Evolutionary conservation across 2,888 invertebrate genomes (phyloP), one percentile per base, ranked within the genome.

Genomic region (Piscicola geometra): DNA sequence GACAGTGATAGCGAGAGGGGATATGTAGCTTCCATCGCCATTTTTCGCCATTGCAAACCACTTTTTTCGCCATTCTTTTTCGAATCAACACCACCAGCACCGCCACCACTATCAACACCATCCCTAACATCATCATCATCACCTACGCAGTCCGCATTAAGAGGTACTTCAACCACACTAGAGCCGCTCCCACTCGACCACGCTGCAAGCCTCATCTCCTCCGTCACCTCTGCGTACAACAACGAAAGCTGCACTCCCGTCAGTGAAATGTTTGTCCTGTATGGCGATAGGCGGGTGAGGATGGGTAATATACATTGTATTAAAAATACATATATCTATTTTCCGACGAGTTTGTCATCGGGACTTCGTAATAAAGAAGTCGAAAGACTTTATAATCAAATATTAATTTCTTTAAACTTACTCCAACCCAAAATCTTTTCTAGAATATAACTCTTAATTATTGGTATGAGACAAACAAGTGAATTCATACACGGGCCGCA

Each of bases 221-320:
- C 64, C 0, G 73, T 73, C 32, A 73, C 73, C 36, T 73, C 28
- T 21, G 64, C 73, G 73, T 73, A 73, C 52, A 73, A 12, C 35
- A 73, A 33, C 1, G 60, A 35, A 35, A 73, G 15, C 73, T 33
- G n/a, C 25, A 56, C 60, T 12, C 73, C 73, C 0, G 73, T 35
- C 21, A 73, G 32, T 21, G 60, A 60, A n/a, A 73, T 52, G 21
- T 73, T 30, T 32, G 56, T 73, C 64, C 73, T 73, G 35, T 3
- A 30, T 2, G 67, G 35, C 21, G 15, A 66, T 25, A 30, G 33
- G 2, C 2, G 66, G 3, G 60, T 3, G n/a, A 1, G 12, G n/a
- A 28, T 25, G n/a, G 12, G 1, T 56, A 28, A 56, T 56, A 56
- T 1, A 15, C 15, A 50, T 15, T 21, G 21, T 21, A 50, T 15